Base-by-base conservation (phyloP, 2,797 vertebrate species). In the Hafferia zeledoni region DNA sequence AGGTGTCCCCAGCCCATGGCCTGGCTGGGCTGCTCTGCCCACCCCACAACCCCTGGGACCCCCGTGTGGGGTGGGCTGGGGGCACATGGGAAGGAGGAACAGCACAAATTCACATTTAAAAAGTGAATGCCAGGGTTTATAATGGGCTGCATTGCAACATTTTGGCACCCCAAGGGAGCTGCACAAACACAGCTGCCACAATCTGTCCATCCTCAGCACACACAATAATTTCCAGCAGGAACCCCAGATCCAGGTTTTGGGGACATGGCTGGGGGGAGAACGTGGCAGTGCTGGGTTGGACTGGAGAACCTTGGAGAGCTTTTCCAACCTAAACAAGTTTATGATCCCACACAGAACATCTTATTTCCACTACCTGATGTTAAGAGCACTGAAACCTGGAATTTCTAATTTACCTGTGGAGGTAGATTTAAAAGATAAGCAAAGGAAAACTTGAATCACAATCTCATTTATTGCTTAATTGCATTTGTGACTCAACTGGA, bases 401-500 rank as follows among this genome's bases (percentile, higher is more conserved):
- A 65, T 71, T 85, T 64, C 82, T 75, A 83, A 86, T 71, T 83
- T 91, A 63, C 69, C 80, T 90, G 27, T 31, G 68, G 17, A 65
- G 82, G 46, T 0, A 74, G 84, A 90, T 81, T 83, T 81, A 33
- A 60, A 37, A 64, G 91, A 92, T 72, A 89, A 91, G 69, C n/a
- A 30, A 30, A 88, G 76, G 80, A 78, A 88, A 91, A 81, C 63
- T 22, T 79, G 87, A 93, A 91, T 91, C 94, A 74, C 64, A 63
- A 35, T 46, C 83, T 88, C 76, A 27, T 83, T 94, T 94, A 93
- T 47, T 91, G 69, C 89, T 86, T 91, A 65, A 95, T 20, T 93
- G 52, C 65, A 52, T 78, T 80, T 65, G 69, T 90, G 91, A 96
- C 91, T 95, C 96, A 88, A 86, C 65, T 83, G 85, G 90, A 93